Base-by-base conservation (phyloP, 1,140 invertebrate genomes). In the Holotrichia oblita region DNA sequence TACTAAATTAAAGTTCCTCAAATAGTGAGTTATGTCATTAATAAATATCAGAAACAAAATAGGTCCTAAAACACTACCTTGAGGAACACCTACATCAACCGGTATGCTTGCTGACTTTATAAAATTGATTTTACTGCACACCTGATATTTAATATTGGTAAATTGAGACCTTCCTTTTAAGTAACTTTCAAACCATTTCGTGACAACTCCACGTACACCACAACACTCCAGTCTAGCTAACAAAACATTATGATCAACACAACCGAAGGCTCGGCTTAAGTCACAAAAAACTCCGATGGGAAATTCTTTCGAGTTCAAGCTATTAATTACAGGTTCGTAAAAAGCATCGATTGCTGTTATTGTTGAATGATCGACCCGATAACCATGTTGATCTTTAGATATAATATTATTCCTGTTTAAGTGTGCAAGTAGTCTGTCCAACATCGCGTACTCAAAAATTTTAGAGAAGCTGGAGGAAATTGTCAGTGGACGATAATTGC, bases 131-230 rank as follows among this genome's bases (percentile, higher is more conserved):
- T 34, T 34, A 34, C 27, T 34, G 27, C 27, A 34, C 27, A 34
- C 27, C 27, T 34, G 27, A 34, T 34, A 4, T 34, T 34, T 34
- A 34, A 34, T 34, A 34, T 34, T 34, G 4, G 27, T 34, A 34
- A 34, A 34, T 34, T 34, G 27, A 34, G 27, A 34, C 27, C 27
- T 34, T 34, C 27, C 27, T 34, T 34, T 34, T 34, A 14, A 27
- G 27, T 14, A 77, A 40, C n/a, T 14, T 77, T 22, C 12, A 27
- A 72, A 72, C 20, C 14, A 59, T 59, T 69, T 64, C 48, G 20
- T 14, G 14, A 20, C 14, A 59, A 59, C 20, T 59, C 48, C 48
- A 20, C 48, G 48, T 59, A 59, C 20, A n/a, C 48, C 48, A 59
- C 48, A 59, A n/a, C 48, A 14, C 20, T 59, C 48, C 48, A 59